phyloP scores from a whole-genome alignment of 2,113 vertebrate species.

The Centropus unirufus region DNA sequence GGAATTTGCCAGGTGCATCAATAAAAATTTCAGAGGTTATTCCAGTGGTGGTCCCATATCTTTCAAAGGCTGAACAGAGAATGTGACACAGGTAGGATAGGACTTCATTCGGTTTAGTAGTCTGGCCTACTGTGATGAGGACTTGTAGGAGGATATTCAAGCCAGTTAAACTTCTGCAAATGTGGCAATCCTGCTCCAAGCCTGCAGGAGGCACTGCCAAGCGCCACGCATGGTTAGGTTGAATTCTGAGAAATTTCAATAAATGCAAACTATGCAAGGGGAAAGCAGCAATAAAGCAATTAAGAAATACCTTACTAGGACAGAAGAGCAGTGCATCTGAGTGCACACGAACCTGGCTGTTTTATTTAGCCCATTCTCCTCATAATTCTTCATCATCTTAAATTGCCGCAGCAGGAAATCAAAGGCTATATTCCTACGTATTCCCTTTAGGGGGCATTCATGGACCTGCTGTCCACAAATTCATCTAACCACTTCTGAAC shows the following conservation, averaged over 20 bases:
- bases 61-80: slow-evolving; percentile 27
- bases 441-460: not conserved
- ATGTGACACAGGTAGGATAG: slow-evolving; percentile 57
- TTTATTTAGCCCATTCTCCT: not conserved
- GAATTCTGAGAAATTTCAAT: not conserved
- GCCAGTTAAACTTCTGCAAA: not conserved
- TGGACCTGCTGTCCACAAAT: not conserved
- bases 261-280: not conserved
- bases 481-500: not conserved
- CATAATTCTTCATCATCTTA: not conserved
- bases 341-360: accelerated
- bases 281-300: not conserved
- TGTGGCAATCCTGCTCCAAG: not conserved
- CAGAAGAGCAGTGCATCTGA: not conserved
- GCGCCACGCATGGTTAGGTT: not conserved
- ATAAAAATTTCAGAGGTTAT: not conserved
- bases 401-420: not conserved
- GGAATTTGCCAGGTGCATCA: not conserved
- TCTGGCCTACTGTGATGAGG: not conserved
- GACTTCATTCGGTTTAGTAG: not conserved
- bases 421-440: not conserved
- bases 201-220: not conserved
- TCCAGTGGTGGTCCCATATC: not conserved
- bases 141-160: not conserved
- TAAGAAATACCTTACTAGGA: not conserved